Evolutionary conservation across 64 coral and sea anemone species (phyloP).

Genomic region (Orbicella faveolata): DNA sequence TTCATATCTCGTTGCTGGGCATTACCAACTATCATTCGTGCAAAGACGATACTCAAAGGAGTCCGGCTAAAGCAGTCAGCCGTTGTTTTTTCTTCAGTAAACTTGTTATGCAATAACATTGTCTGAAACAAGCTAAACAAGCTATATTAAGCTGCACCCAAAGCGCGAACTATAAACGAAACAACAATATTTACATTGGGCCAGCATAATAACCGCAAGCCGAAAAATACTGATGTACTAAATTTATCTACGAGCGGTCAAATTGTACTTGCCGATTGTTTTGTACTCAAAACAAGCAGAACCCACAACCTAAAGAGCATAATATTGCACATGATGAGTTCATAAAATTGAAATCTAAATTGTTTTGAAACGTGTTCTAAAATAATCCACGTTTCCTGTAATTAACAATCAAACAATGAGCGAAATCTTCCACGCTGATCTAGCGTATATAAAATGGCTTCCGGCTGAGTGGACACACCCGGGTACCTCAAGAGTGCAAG

Average conservation of each 20-base stretch:
- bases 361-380: conserved; percentile 1
- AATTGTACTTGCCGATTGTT: neutral
- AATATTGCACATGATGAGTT: conserved; percentile 14
- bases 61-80: too few species aligned
- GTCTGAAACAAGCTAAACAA: neutral
- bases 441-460: neutral
- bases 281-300: neutral
- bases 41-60: too few species aligned
- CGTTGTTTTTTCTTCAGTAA: too few species aligned
- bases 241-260: neutral
- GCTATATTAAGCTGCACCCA: neutral
- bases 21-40: too few species aligned
- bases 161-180: neutral
- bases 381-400: conserved; percentile 43
- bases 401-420: neutral
- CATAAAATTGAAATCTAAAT: conserved; percentile 13
- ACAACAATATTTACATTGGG: conserved; percentile 11
- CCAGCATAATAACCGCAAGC: neutral
- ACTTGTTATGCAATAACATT: neutral
- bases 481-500: neutral
- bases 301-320: neutral
- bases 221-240: neutral
- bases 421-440: neutral
- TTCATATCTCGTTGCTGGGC: too few species aligned
- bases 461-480: neutral